Percentiles rank a stretch among this genome's conserved stretches.
Evolutionary conservation across 2,113 vertebrate genomes (phyloP).

Genomic region (Chlorodrepanis virens): DNA sequence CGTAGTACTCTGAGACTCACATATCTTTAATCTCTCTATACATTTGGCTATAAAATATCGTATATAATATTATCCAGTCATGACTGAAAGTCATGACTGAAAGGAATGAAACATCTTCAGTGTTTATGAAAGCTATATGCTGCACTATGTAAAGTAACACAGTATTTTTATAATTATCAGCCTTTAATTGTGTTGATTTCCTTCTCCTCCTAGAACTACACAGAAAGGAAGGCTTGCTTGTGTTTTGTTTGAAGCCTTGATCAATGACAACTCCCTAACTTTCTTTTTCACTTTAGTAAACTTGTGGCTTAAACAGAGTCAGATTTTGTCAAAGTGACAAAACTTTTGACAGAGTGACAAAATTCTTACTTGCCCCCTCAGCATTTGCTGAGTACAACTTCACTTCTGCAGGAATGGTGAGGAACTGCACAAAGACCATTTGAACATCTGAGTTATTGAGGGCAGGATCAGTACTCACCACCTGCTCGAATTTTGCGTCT

Average conservation of each 20-base stretch:
- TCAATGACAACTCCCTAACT: background rate
- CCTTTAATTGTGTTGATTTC: constrained; percentile 13
- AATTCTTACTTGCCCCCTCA: fast-evolving
- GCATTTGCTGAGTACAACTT: background rate
- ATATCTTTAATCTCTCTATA: background rate
- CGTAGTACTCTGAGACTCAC: background rate
- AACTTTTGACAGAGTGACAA: background rate
- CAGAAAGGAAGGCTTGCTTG: background rate
- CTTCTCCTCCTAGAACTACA: background rate
- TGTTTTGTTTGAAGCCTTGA: background rate
- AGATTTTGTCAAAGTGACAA: background rate
- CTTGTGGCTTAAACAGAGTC: background rate
- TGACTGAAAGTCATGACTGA: background rate
- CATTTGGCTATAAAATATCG: background rate
- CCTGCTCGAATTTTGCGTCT: background rate
- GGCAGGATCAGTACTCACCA: background rate
- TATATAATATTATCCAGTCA: background rate
- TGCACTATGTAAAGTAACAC: background rate
- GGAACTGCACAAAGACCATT: background rate
- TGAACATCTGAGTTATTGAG: background rate
- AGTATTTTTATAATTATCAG: constrained; percentile 6
- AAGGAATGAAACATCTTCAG: background rate
- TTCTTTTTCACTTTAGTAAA: background rate
- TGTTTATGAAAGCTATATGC: background rate
- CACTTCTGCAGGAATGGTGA: background rate